A percentile compares a stretch with the other conserved stretches of the same genome.
These are phyloP conservation scores for Telenomus remus DNA, from an alignment of 1,140 invertebrate species.

Conservation along the genomic window DNA sequence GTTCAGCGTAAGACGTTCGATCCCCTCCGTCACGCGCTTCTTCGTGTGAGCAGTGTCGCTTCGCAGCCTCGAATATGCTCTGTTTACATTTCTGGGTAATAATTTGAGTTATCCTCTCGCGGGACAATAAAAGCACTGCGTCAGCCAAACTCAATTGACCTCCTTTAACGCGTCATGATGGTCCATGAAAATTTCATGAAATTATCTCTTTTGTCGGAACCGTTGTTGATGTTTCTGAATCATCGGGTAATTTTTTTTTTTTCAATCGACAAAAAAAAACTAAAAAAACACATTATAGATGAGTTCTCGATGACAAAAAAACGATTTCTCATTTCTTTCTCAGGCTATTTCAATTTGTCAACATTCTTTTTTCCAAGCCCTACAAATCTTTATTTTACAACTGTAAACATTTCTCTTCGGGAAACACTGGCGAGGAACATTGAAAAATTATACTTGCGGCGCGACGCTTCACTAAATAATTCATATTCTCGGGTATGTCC, in stretches of 20 bases:
- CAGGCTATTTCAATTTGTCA: no score
- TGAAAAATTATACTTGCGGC: slow-evolving; percentile 6
- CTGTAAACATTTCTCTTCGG: no score
- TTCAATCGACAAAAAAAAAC: no score
- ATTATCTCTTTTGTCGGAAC: background rate
- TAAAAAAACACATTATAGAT: no score
- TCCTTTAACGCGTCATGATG: slow-evolving; percentile 7
- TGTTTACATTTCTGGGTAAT: slow-evolving; percentile 10
- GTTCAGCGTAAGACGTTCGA: slow-evolving; percentile 2
- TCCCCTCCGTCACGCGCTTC: no score
- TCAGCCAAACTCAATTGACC: slow-evolving; percentile 13
- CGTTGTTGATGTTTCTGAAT: no score
- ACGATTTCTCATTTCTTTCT: no score
- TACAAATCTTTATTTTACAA: no score
- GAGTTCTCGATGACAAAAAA: no score
- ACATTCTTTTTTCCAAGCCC: no score
- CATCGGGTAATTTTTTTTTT: no score
- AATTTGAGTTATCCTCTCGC: slow-evolving; percentile 12
- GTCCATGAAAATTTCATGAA: slow-evolving; percentile 1
- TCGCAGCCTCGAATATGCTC: background rate
- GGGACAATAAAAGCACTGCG: slow-evolving; percentile 4
- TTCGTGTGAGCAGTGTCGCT: background rate
- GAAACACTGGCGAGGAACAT: background rate
- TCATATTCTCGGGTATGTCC: slow-evolving; percentile 43
- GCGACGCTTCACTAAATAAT: slow-evolving; percentile 39